Conservation (phyloP, 2,113 vertebrate species). For the Anser cygnoides region DNA sequence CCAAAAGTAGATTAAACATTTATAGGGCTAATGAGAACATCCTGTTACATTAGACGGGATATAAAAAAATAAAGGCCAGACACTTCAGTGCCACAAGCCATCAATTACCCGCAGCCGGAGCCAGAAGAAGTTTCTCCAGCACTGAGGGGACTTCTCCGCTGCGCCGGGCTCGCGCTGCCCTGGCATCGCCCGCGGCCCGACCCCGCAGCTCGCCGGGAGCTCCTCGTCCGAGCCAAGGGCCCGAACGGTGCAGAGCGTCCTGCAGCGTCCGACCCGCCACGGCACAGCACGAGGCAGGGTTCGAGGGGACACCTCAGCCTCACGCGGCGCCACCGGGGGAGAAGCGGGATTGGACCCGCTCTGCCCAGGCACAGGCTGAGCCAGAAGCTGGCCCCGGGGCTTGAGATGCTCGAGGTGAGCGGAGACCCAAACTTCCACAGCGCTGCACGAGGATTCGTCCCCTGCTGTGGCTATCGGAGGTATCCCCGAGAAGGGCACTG, state of each 20-base stretch:
- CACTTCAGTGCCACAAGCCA: conserved; percentile 54
- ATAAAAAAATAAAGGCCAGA: conserved; percentile 68
- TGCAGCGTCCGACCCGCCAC: not conserved
- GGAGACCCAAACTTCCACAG: not conserved
- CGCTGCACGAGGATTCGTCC: no score
- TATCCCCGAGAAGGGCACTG: not conserved
- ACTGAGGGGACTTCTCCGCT: not conserved
- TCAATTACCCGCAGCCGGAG: conserved; percentile 38
- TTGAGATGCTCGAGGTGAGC: no score
- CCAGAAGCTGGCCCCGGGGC: no score
- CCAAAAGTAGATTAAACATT: conserved; percentile 65
- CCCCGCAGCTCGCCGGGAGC: no score
- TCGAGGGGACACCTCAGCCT: no score
- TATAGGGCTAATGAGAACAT: conserved; percentile 68
- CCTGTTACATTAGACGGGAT: conserved; percentile 57
- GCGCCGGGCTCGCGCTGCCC: no score
- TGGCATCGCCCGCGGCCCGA: no score
- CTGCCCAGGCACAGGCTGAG: no score
- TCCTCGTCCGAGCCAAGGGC: not conserved
- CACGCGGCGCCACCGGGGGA: no score
- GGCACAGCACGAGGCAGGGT: not conserved
- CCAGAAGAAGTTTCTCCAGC: not conserved
- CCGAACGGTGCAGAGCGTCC: not conserved
- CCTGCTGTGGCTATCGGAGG: not conserved
- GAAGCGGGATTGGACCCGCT: not conserved